Evolutionary conservation across 2,797 vertebrate genomes (phyloP).

Genomic region (Phylloscopus collybita): DNA sequence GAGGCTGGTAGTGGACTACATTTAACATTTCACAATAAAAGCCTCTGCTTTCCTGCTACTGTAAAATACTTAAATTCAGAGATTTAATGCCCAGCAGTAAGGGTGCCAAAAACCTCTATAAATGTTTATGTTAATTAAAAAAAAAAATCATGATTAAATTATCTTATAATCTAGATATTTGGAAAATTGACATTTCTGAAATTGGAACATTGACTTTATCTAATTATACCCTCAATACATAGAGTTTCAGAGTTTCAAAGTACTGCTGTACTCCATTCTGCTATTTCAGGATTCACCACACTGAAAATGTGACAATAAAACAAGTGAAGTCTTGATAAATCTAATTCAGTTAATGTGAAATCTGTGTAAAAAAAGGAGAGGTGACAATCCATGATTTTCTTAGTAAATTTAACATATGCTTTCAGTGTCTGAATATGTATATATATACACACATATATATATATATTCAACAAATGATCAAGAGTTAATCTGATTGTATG

Average conservation of each 20-base stretch:
- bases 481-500: neutral
- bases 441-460: rapidly evolving
- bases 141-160: neutral
- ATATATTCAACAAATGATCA: neutral
- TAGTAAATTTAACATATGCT: neutral
- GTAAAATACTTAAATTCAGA: neutral
- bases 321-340: neutral
- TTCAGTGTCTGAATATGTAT: neutral
- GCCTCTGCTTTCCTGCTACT: neutral
- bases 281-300: neutral
- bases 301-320: neutral
- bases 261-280: neutral
- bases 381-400: neutral
- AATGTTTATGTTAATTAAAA: neutral
- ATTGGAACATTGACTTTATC: neutral
- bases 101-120: neutral
- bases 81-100: neutral
- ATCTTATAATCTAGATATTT: neutral
- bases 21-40: neutral
- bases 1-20: neutral
- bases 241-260: neutral
- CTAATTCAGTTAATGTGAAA: neutral
- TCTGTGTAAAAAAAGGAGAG: neutral
- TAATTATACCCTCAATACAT: neutral
- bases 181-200: neutral